Percentiles rank a stretch among this genome's conserved stretches.
Conservation (phyloP, 2,113 vertebrate genomes). For the Xyliphius kryptos region DNA sequence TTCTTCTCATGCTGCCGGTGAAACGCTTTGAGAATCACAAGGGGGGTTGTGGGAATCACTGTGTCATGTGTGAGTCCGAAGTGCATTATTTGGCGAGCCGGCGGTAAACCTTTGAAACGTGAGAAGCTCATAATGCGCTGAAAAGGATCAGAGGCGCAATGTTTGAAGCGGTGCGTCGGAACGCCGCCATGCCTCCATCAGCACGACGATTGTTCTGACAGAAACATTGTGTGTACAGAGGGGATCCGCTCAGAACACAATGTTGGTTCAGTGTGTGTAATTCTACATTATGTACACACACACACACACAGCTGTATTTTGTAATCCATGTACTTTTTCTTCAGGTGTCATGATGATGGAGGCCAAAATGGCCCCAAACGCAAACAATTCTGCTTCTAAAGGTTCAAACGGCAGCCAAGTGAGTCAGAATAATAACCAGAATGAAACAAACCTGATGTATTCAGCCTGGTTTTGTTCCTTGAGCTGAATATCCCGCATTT, state of each 20-base stretch:
- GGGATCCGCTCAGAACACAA: neutral
- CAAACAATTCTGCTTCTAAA: neutral
- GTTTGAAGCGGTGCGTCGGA: slow-evolving; percentile 49
- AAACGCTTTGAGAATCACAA: slow-evolving; percentile 44
- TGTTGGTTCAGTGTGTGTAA: slow-evolving; percentile 30
- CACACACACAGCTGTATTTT: slow-evolving; percentile 27
- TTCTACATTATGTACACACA: slow-evolving; percentile 10
- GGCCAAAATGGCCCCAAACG: too few relatives aligned
- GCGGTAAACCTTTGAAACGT: slow-evolving; percentile 61
- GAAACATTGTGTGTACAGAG: slow-evolving; percentile 25
- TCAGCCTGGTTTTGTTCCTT: too few relatives aligned
- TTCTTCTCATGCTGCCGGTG: too few relatives aligned
- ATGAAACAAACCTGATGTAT: too few relatives aligned
- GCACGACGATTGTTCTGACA: slow-evolving; percentile 39
- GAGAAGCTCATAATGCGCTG: slow-evolving; percentile 52
- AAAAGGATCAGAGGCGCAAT: slow-evolving; percentile 50
- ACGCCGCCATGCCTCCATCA: slow-evolving; percentile 48
- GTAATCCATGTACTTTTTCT: neutral
- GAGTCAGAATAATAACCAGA: too few relatives aligned
- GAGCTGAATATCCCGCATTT: too few relatives aligned
- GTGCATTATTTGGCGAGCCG: slow-evolving; percentile 49
- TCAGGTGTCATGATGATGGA: neutral
- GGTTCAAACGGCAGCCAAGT: too few relatives aligned
- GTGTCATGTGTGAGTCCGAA: slow-evolving; percentile 55
- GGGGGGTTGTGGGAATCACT: slow-evolving; percentile 51